These are phyloP conservation scores for Anguilla marmorata DNA, from an alignment of 2,797 vertebrate species.

Conservation along the genomic window DNA sequence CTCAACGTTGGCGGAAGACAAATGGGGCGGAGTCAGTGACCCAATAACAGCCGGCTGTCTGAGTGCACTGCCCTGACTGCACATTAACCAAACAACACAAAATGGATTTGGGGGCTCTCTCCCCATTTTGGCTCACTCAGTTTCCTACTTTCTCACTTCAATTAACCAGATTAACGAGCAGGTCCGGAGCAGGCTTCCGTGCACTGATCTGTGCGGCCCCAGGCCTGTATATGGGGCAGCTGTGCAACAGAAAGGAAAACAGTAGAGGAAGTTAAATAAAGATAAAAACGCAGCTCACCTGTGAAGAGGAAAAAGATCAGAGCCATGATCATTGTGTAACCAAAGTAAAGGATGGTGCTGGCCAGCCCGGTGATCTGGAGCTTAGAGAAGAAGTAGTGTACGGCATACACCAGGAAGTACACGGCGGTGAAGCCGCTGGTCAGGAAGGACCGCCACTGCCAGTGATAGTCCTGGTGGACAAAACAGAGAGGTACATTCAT, in stretches of 20 bases:
- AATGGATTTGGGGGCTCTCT: conserved; percentile 65
- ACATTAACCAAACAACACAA: conserved; percentile 67
- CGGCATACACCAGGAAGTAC: conserved; percentile 89
- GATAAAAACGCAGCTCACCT: conserved; percentile 66
- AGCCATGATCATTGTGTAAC: conserved; percentile 96
- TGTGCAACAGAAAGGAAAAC: background rate
- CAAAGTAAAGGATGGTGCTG: conserved; percentile 92
- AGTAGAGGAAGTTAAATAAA: conserved; percentile 13
- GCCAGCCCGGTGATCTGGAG: conserved; percentile 91
- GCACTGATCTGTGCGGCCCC: conserved; percentile 50
- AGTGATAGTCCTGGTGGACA: conserved; percentile 84
- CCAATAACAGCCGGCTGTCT: conserved; percentile 56
- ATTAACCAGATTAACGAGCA: conserved; percentile 82
- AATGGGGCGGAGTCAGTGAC: conserved; percentile 54
- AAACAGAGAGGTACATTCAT: background rate
- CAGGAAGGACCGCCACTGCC: conserved; percentile 95
- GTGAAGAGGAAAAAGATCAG: conserved; percentile 96
- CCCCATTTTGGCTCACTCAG: conserved; percentile 65
- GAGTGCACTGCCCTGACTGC: conserved; percentile 47
- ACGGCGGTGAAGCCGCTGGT: conserved; percentile 92
- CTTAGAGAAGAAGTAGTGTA: conserved; percentile 96
- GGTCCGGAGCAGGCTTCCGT: conserved; percentile 55
- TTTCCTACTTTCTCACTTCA: conserved; percentile 75
- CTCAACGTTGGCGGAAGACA: conserved; percentile 57
- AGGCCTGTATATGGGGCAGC: conserved; percentile 44